A percentile compares a stretch with the other conserved stretches of the same genome.
These are phyloP conservation scores for Paramisgurnus dabryanus DNA, from an alignment of 2,113 vertebrate species.

Conservation along the genomic window DNA sequence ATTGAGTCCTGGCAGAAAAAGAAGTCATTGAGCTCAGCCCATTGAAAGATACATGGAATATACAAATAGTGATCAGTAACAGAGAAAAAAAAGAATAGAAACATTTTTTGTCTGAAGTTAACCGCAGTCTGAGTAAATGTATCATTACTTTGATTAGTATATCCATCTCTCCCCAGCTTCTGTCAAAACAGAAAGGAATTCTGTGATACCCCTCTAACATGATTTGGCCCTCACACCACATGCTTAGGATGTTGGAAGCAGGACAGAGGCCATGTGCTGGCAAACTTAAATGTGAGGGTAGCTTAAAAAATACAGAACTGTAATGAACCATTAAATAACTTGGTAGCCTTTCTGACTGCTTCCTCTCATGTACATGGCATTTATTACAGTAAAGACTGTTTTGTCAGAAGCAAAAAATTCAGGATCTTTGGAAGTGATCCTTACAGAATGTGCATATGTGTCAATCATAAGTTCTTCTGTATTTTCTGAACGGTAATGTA, in stretches of 20 bases:
- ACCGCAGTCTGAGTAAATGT: not conserved
- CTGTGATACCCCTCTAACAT: slow-evolving; percentile 21
- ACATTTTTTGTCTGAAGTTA: not conserved
- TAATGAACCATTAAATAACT: slow-evolving; percentile 36
- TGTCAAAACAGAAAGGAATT: slow-evolving; percentile 68
- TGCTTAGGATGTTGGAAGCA: slow-evolving; percentile 16
- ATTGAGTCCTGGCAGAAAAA: not conserved
- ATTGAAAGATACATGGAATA: slow-evolving; percentile 1
- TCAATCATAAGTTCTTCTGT: slow-evolving; percentile 13
- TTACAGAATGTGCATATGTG: slow-evolving; percentile 1
- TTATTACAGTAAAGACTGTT: not conserved
- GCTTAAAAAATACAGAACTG: slow-evolving; percentile 18
- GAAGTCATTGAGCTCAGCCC: not conserved
- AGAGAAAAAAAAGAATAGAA: not conserved
- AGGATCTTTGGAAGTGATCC: not conserved
- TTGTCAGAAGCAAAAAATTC: not conserved
- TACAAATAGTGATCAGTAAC: not conserved
- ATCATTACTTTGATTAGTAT: not conserved
- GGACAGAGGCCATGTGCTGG: slow-evolving; percentile 11
- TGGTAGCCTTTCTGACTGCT: slow-evolving; percentile 19
- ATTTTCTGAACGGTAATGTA: not conserved
- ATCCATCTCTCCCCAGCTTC: slow-evolving; percentile 21
- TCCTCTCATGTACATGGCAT: slow-evolving; percentile 17
- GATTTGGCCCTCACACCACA: slow-evolving; percentile 22
- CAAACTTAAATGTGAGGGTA: slow-evolving; percentile 10